These are phyloP conservation scores for Pterostichus madidus DNA, from an alignment of 2,888 invertebrate genomes.

Conservation along the genomic window DNA sequence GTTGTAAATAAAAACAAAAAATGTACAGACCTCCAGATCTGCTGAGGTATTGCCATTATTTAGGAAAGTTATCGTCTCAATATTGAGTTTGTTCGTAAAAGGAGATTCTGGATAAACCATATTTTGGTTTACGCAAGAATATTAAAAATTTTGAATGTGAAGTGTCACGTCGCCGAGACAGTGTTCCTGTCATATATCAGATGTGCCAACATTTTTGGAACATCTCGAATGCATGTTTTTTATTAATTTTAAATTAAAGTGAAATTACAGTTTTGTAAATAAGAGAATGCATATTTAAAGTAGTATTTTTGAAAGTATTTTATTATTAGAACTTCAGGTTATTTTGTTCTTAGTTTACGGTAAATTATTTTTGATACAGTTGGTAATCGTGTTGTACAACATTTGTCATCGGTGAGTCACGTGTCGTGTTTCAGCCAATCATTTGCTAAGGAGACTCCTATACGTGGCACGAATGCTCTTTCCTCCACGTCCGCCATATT, in stretches of 20 bases:
- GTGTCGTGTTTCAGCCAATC: conserved; percentile 72
- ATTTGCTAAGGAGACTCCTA: conserved; percentile 76
- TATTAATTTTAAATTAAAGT: not conserved
- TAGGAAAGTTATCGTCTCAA: conserved; percentile 18
- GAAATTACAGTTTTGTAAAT: not conserved
- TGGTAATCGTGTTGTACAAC: conserved; percentile 54
- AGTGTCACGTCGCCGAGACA: too few species aligned
- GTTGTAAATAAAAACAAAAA: conserved; percentile 17
- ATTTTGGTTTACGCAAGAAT: conserved; percentile 70
- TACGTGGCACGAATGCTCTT: conserved; percentile 89
- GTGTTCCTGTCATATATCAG: not conserved
- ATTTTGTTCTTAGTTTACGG: too few species aligned
- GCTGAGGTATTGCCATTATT: not conserved
- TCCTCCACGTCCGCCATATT: conserved; percentile 91
- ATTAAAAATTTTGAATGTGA: conserved; percentile 68
- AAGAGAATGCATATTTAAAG: not conserved
- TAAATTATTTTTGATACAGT: conserved; percentile 7
- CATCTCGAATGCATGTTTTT: not conserved
- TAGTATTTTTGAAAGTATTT: too few species aligned
- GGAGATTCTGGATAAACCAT: conserved; percentile 75
- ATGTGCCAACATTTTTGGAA: conserved; percentile 22
- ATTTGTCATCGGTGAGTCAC: conserved; percentile 72
- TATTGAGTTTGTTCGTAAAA: conserved; percentile 72
- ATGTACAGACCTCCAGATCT: conserved; percentile 48
- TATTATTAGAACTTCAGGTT: too few species aligned